phyloP scores from a whole-genome alignment of 2,113 vertebrate genomes.

The Sciurus niger region DNA sequence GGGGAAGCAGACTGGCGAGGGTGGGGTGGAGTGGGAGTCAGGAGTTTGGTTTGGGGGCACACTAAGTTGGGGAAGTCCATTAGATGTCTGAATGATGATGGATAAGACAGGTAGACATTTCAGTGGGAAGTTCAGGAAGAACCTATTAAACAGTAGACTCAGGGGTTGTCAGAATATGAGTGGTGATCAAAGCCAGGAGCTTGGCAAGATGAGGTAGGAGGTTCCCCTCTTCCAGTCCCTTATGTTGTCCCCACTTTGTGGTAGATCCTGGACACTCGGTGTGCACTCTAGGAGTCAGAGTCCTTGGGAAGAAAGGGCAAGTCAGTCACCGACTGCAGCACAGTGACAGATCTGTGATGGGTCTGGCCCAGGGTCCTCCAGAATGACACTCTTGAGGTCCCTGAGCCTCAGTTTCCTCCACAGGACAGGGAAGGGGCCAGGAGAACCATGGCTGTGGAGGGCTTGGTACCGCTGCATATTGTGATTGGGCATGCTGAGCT shows the following conservation, averaged over 20 bases:
- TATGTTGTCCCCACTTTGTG: background rate
- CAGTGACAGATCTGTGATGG: background rate
- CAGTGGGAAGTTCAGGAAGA: background rate
- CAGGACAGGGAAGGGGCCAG: background rate
- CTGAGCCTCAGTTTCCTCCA: background rate
- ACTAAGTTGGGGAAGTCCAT: background rate
- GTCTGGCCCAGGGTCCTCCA: background rate
- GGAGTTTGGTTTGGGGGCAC: background rate
- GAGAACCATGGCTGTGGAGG: background rate
- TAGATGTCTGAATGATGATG: background rate
- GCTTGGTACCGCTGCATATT: background rate
- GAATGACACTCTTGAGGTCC: background rate
- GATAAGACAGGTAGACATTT: background rate
- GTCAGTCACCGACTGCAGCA: background rate
- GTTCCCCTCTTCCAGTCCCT: background rate
- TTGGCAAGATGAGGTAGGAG: background rate
- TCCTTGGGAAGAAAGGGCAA: background rate
- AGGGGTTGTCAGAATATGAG: background rate
- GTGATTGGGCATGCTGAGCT: background rate
- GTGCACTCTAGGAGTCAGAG: background rate
- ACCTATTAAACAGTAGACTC: background rate
- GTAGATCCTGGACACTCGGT: background rate
- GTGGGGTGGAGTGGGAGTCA: background rate
- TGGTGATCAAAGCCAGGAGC: background rate
- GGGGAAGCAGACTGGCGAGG: background rate